Percentiles rank a stretch among this genome's conserved stretches.
Evolutionary conservation across 2,113 vertebrate species (phyloP).

Genomic region (Clupea harengus): DNA sequence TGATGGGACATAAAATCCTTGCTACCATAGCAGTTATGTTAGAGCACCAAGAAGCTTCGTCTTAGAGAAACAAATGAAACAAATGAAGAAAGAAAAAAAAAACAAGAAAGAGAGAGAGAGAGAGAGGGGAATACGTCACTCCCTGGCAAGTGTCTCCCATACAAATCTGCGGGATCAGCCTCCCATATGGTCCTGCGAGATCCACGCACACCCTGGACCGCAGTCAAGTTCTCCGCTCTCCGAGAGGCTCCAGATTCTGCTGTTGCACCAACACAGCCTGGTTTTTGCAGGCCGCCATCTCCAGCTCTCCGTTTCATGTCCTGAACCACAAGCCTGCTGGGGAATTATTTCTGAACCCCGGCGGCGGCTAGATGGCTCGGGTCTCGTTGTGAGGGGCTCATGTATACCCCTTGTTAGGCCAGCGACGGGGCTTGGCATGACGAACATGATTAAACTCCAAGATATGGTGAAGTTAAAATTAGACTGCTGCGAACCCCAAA

Average conservation of each 20-base stretch:
- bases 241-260: background rate
- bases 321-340: background rate
- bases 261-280: conserved; percentile 15
- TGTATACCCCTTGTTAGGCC: background rate
- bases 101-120: background rate
- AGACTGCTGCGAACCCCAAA: background rate
- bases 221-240: background rate
- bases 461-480: background rate
- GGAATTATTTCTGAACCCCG: background rate
- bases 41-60: background rate
- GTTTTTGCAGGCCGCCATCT: background rate
- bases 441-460: background rate
- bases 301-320: background rate
- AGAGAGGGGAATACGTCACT: background rate
- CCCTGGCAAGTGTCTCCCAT: conserved; percentile 18
- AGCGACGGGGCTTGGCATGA: background rate
- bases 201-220: background rate
- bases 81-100: background rate
- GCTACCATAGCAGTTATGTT: background rate
- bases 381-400: background rate
- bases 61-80: background rate
- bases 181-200: conserved; percentile 5
- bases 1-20: background rate
- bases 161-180: conserved; percentile 16
- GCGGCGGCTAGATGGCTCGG: background rate